Conservation (phyloP, 2,888 invertebrate species). For the Leptopilina myrica region DNA sequence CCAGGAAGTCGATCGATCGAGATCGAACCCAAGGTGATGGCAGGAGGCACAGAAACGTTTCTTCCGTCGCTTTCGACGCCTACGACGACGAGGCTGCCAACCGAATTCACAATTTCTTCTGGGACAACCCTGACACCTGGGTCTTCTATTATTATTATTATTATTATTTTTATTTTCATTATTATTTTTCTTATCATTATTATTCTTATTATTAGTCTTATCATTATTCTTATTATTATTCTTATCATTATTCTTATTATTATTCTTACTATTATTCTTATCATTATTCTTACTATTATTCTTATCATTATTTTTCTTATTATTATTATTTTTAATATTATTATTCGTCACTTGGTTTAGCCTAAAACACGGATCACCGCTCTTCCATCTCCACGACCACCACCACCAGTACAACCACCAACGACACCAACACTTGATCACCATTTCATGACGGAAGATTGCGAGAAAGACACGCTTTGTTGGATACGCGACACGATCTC, state of each 20-base stretch:
- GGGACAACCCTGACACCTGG: conserved; percentile 33
- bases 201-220: too few relatives aligned
- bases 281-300: too few relatives aligned
- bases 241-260: background rate
- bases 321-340: too few relatives aligned
- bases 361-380: conserved; percentile 34
- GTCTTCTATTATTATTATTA: background rate
- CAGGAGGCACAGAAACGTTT: conserved; percentile 46
- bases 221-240: background rate
- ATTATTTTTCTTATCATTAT: background rate
- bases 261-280: background rate
- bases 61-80: conserved; percentile 49
- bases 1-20: conserved; percentile 45
- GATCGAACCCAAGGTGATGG: conserved; percentile 43
- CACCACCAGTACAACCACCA: conserved; percentile 50
- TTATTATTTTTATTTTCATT: background rate
- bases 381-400: conserved; percentile 54
- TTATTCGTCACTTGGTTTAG: conserved; percentile 31
- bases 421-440: conserved; percentile 36
- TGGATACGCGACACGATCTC: conserved; percentile 40
- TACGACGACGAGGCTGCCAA: conserved; percentile 44
- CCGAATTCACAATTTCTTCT: conserved; percentile 37
- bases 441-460: conserved; percentile 18
- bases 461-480: conserved; percentile 23
- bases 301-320: too few relatives aligned